These are phyloP conservation scores for Cavia aperea DNA, from an alignment of 2,113 vertebrate genomes.

Conservation along the genomic window DNA sequence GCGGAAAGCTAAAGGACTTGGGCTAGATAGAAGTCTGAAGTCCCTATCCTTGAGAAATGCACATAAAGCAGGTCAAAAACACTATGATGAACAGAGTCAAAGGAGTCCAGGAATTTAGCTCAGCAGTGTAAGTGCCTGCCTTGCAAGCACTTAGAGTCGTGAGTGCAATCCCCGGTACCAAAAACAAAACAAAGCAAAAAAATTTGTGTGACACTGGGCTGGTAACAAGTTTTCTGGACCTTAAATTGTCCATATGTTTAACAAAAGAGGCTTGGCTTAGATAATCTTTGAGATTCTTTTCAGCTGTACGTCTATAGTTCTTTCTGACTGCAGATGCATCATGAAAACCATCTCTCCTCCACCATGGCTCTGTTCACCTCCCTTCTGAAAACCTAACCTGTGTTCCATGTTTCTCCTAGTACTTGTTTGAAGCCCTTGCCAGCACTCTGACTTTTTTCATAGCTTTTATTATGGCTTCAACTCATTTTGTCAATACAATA, in stretches of 20 bases:
- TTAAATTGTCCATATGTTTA: background rate
- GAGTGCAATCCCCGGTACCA: too few species aligned
- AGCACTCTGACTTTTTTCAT: background rate
- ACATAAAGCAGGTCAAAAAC: background rate
- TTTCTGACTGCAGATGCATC: background rate
- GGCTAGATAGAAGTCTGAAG: background rate
- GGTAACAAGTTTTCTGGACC: background rate
- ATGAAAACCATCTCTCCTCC: background rate
- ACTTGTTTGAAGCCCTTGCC: background rate
- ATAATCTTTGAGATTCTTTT: background rate
- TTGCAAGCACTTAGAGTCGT: too few species aligned
- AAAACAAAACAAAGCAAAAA: background rate
- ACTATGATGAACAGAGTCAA: background rate
- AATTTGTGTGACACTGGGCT: background rate
- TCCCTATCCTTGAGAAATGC: background rate
- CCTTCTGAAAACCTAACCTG: background rate
- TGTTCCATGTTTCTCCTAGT: background rate
- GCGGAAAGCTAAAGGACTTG: background rate
- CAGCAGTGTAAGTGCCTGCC: too few species aligned
- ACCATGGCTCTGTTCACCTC: background rate
- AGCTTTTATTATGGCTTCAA: conserved; percentile 22
- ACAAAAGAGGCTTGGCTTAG: conserved; percentile 3
- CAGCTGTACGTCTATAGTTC: background rate
- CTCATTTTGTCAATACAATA: conserved; percentile 19
- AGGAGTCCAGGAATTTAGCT: too few species aligned